Percentiles rank a stretch among this genome's conserved stretches.
Conservation (phyloP, 1,140 invertebrate genomes). For the Nephotettix cincticeps region DNA sequence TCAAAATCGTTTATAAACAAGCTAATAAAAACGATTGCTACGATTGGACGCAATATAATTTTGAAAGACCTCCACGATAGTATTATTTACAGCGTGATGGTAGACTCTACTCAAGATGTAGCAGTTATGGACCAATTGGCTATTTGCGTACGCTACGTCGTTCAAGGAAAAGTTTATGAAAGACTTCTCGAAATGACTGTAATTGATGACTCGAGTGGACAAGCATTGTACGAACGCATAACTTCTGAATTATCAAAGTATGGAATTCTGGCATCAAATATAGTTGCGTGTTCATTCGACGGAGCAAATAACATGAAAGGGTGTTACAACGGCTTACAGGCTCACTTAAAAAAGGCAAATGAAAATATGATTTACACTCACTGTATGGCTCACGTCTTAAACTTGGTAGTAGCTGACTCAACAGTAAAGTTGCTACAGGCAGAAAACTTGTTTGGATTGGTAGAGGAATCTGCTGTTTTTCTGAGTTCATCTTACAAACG, state of each 20-base stretch:
- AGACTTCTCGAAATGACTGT: conserved; percentile 24
- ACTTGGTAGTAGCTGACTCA: conserved; percentile 29
- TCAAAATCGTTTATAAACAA: conserved; percentile 31
- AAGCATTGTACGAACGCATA: conserved; percentile 25
- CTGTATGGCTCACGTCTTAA: conserved; percentile 35
- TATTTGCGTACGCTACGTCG: conserved; percentile 31
- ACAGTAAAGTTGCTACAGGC: background rate
- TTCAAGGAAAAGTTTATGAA: conserved; percentile 29
- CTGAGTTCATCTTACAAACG: conserved; percentile 27
- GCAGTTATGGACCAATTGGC: conserved; percentile 33
- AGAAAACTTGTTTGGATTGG: conserved; percentile 35
- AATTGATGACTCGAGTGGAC: conserved; percentile 28
- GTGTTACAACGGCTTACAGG: background rate
- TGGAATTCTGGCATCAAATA: conserved; percentile 1
- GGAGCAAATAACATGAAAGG: background rate
- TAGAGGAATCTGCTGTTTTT: conserved; percentile 34
- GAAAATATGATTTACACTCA: conserved; percentile 33
- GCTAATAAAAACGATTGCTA: conserved; percentile 28
- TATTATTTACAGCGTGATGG: conserved; percentile 30
- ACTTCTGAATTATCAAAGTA: conserved; percentile 10
- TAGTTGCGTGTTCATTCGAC: background rate
- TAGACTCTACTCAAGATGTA: conserved; percentile 32
- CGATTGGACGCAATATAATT: conserved; percentile 25
- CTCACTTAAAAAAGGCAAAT: conserved; percentile 14
- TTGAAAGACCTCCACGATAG: conserved; percentile 30